Base-by-base conservation (phyloP, 1,140 invertebrate genomes). In the Oreohelix idahoensis region DNA sequence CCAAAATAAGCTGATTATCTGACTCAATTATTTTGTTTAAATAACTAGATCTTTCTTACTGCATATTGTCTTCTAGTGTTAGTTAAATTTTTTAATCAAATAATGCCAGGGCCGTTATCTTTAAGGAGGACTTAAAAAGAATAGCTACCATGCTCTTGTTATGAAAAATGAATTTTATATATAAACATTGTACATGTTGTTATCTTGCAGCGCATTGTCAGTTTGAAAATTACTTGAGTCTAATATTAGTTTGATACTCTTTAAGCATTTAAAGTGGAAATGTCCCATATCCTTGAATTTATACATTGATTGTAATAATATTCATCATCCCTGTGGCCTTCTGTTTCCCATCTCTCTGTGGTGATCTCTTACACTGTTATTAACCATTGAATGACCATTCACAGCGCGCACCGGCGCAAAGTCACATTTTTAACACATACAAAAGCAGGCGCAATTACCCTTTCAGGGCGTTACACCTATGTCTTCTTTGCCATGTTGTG, bases 331-430 rank as follows among this genome's bases (percentile, higher is more conserved):
- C 63, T 66, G 63, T 66, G 63, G 29, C 63, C n/a, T 66, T 66
- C 63, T 58, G 29, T 32, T 66, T 66, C 63, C 63, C 63, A 35
- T 66, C 63, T 66, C 29, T 66, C n/a, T 39, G 71, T 74, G 71
- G 71, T 74, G 71, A 49, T 74, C 26, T 74, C 26, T 74, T 10
- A 74, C 8, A 23, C 51, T 79, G 29, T 63, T 53, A 58, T 79
- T 66, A 79, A 79, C 77, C 77, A 66, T 79, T 79, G 51, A 79
- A 66, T 79, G 75, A 77, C 49, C 29, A 53, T 77, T 77, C 23
- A 66, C 35, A 66, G 58, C 53, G 77, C 77, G 77, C 58, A 38
- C 77, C 29, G 38, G 77, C 49, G 36, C 17, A 58, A 66, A 66
- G 77, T 66, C 42, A 79, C 51, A 58, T 32, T 66, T 29, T 63